Evolutionary conservation across 2,797 vertebrate genomes (phyloP).

Genomic region (Gymnoscopelus microlampas): DNA sequence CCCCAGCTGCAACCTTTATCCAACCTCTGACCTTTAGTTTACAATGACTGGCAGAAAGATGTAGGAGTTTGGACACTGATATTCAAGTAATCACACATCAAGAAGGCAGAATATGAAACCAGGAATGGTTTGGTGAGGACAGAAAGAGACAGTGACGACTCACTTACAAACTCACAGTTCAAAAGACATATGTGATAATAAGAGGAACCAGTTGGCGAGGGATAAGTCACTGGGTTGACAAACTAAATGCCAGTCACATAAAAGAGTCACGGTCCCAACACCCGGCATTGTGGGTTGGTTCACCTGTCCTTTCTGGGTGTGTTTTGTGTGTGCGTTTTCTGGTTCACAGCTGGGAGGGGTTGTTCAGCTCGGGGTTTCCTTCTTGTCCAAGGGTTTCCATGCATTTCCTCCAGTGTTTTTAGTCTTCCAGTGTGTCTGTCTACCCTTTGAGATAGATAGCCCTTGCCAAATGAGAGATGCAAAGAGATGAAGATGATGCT

Average conservation of each 20-base stretch:
- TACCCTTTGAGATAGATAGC: constrained; percentile 69
- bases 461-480: constrained; percentile 73
- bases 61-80: constrained; percentile 60
- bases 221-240: constrained; percentile 64
- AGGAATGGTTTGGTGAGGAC: constrained; percentile 43
- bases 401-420: constrained; percentile 50
- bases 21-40: constrained; percentile 40
- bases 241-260: constrained; percentile 40
- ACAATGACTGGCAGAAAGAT: constrained; percentile 61
- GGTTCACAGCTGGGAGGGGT: constrained; percentile 26
- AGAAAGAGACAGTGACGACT: constrained; percentile 42
- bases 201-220: constrained; percentile 49
- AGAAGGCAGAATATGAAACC: constrained; percentile 59
- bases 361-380: constrained; percentile 31
- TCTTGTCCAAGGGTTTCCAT: constrained; percentile 35
- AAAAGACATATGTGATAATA: constrained; percentile 43
- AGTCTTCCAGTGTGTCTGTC: constrained; percentile 44
- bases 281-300: neutral
- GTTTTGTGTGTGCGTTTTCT: constrained; percentile 35
- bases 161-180: constrained; percentile 54
- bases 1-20: constrained; percentile 3
- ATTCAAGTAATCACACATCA: constrained; percentile 77
- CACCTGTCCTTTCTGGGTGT: constrained; percentile 30
- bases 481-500: constrained; percentile 18
- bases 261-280: constrained; percentile 43